Evolutionary conservation across 2,113 vertebrate genomes (phyloP), one percentile per base, ranked within the genome.

Genomic region (Hyaena hyaena): DNA sequence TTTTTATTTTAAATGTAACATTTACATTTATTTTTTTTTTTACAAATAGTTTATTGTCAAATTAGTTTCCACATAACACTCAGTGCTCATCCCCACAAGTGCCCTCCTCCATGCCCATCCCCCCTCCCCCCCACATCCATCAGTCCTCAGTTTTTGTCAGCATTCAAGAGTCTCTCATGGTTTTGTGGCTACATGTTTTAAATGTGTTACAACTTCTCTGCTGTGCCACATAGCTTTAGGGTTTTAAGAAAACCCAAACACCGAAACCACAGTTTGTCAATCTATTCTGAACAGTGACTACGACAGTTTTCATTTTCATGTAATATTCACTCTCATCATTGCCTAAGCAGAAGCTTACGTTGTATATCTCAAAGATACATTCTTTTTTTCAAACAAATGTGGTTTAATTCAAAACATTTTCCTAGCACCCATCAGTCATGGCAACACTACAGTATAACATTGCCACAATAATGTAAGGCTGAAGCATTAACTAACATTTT

Each of bases 181-280:
- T 39, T 28, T 96, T 95, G 95, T 98, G 98, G 97, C 95, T 97
- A 55, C 65, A 35, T 33, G 61, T 97, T 76, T 96, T 95, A 93
- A 68, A 58, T 90, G 87, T 86, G 97, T 92, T 92, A 66, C 81
- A 98, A 98, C 88, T 93, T 98, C 95, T 98, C 69, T 92, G 10
- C 45, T 96, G 87, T 88, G 95, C 10, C 92, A 66, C 68, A 73
- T 87, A 80, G 81, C 97, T 96, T 86, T 93, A 0, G 91, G 88
- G 90, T 92, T 88, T 96, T 96, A 69, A 97, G 84, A 94, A 98
- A 98, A 98, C 33, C 87, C 83, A 98, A 98, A 97, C 79, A 97
- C 91, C 95, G 84, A 74, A 95, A 90, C 71, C 77, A 96, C 65
- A 95, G 65, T 84, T 55, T 66, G 28, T 91, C 71, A 55, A 88